Evolutionary conservation across 2,888 invertebrate species (phyloP).

Genomic region (Lepidocyrtoides sp.): DNA sequence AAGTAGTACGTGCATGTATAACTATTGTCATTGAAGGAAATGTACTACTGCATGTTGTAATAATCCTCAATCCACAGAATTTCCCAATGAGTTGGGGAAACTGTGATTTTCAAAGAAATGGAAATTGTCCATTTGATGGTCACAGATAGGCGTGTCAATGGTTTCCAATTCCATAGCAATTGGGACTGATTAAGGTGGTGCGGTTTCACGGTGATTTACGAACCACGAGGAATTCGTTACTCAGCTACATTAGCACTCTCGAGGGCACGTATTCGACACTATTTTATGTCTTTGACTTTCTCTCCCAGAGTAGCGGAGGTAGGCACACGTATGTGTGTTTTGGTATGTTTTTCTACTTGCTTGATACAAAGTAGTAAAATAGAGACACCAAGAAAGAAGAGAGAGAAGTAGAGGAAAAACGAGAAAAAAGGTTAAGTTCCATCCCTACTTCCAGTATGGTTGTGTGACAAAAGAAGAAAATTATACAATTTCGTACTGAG

Average conservation of each 20-base stretch:
- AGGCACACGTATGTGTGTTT: not conserved
- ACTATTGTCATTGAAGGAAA: constrained; percentile 34
- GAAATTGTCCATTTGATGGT: constrained; percentile 80
- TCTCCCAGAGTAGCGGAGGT: no score
- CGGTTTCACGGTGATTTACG: constrained; percentile 85
- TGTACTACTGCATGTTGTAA: not conserved
- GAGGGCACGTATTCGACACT: constrained; percentile 78
- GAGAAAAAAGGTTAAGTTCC: constrained; percentile 30
- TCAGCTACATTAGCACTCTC: constrained; percentile 85
- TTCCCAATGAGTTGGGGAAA: constrained; percentile 16
- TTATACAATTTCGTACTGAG: constrained; percentile 62
- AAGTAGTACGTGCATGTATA: constrained; percentile 36
- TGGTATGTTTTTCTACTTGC: constrained; percentile 11
- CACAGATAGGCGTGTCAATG: constrained; percentile 85
- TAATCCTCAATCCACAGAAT: not conserved
- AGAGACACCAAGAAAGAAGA: not conserved
- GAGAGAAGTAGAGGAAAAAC: not conserved
- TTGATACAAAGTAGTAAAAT: no score
- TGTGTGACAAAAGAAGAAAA: constrained; percentile 52
- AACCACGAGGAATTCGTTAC: constrained; percentile 85
- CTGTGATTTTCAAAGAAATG: constrained; percentile 68
- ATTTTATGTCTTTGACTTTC: constrained; percentile 59
- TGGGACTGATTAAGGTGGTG: constrained; percentile 86
- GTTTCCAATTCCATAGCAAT: constrained; percentile 85
- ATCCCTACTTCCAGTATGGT: constrained; percentile 34